Conservation (phyloP, 1,140 invertebrate genomes). For the Macrobrachium rosenbergii region DNA sequence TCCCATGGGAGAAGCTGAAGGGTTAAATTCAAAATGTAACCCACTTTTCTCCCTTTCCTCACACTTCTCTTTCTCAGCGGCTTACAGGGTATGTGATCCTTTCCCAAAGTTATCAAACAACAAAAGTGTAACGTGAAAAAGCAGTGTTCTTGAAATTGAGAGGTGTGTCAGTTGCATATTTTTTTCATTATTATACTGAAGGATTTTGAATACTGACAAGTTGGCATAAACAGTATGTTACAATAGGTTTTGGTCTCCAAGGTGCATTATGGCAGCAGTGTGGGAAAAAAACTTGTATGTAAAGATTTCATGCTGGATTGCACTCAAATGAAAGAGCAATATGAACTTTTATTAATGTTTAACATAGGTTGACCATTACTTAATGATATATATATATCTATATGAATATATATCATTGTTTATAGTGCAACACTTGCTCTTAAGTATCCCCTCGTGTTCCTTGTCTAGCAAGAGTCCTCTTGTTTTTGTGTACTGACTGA, state of each 20-base stretch:
- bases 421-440: conserved; percentile 42
- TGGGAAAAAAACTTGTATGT: conserved; percentile 35
- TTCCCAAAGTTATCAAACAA: conserved; percentile 14
- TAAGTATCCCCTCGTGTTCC: conserved; percentile 17
- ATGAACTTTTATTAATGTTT: conserved; percentile 45
- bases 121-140: neutral
- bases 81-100: conserved; percentile 1
- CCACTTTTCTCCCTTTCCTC: no score
- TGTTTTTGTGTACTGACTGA: conserved; percentile 20
- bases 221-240: no score
- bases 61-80: conserved; percentile 7
- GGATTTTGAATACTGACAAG: no score
- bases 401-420: conserved; percentile 17
- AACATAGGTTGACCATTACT: conserved; percentile 49
- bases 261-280: neutral
- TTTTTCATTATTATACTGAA: no score
- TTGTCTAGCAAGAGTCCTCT: conserved; percentile 40
- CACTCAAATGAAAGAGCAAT: conserved; percentile 51
- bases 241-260: conserved; percentile 1
- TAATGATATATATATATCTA: conserved; percentile 18
- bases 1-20: conserved; percentile 9
- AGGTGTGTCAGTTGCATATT: no score
- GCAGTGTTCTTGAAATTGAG: no score
- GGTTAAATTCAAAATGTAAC: neutral
- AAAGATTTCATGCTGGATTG: conserved; percentile 39